Evolutionary conservation across 1,140 invertebrate genomes (phyloP), one percentile per base, ranked within the genome.

Genomic region (Frieseomelitta varia): DNA sequence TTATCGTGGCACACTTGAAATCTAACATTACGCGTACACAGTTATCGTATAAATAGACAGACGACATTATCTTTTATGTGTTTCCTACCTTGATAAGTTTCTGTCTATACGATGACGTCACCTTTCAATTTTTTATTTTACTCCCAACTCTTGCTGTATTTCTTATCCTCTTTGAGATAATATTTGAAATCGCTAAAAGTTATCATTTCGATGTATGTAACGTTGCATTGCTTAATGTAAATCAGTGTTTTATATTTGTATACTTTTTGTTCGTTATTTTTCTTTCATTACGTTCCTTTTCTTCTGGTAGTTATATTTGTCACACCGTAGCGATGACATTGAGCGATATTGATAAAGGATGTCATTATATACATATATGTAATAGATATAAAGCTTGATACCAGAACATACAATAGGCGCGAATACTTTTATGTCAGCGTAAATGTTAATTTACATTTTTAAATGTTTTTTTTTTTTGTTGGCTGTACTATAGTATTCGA

Each of bases 31-130:
- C 58, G 72, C 67, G 24, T 53, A 24, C 34, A n/a, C 34, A 34
- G 21, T 53, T 61, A 81, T 68, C 56, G 53, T 67, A 39, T 14
- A 72, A 71, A 68, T 56, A 56, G 34, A 58, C 51, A 17, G 24
- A 47, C 14, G 27, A 27, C 39, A 61, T 61, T 56, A 78, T 56
- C 53, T 83, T 78, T n/a, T n/a, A 69, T 58, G n/a, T 24, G 53
- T 83, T 79, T 78, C 77, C 65, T 79, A 78, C 24, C 55, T 47
- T 51, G 81, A 83, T 83, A 83, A 78, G 65, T 78, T 67, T 27
- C 61, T 77, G 65, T 51, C 19, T 58, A 71, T 80, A 34, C 67
- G 53, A 24, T 68, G 12, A 55, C 27, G 51, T 34, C 63, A 55
- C 1, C 21, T 14, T n/a, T 55, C 30, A 34, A 39, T 11, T 39